phyloP scores from a whole-genome alignment of 2,888 invertebrate genomes.

The Tetragnatha montana region DNA sequence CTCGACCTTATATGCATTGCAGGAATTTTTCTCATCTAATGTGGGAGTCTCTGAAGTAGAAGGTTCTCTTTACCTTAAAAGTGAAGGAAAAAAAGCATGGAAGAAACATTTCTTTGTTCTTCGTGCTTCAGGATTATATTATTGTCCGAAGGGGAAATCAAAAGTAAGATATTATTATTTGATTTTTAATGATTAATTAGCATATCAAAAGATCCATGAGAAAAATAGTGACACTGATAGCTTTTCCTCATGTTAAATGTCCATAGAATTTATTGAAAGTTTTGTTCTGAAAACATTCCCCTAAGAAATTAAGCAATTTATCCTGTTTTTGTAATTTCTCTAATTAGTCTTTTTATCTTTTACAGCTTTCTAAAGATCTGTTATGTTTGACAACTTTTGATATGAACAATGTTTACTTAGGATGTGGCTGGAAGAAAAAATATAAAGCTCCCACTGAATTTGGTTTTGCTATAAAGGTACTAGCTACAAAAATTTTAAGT shows the following conservation, averaged over 20 bases:
- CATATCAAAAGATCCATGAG: neutral
- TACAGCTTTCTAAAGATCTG: constrained; percentile 87
- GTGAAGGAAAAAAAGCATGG: constrained; percentile 98
- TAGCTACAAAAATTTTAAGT: neutral
- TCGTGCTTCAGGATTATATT: constrained; percentile 96
- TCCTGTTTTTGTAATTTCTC: neutral
- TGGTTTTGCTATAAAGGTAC: constrained; percentile 93
- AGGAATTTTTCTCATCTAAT: constrained; percentile 88
- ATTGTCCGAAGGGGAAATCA: constrained; percentile 95
- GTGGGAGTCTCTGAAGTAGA: constrained; percentile 87
- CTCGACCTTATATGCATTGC: constrained; percentile 66
- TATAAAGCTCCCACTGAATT: constrained; percentile 97
- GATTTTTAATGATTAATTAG: neutral
- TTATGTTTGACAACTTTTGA: constrained; percentile 95
- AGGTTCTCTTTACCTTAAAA: constrained; percentile 94
- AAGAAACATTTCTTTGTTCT: constrained; percentile 97
- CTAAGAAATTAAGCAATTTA: neutral
- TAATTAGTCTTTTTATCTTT: neutral
- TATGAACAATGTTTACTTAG: constrained; percentile 92
- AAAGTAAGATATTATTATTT: constrained; percentile 79
- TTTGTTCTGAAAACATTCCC: neutral
- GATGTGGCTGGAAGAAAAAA: constrained; percentile 97
- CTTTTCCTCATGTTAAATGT: neutral
- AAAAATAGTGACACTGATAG: neutral
- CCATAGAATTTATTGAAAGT: neutral